Conservation (phyloP, 2,888 invertebrate species). For the Drosophila buzzatii region DNA sequence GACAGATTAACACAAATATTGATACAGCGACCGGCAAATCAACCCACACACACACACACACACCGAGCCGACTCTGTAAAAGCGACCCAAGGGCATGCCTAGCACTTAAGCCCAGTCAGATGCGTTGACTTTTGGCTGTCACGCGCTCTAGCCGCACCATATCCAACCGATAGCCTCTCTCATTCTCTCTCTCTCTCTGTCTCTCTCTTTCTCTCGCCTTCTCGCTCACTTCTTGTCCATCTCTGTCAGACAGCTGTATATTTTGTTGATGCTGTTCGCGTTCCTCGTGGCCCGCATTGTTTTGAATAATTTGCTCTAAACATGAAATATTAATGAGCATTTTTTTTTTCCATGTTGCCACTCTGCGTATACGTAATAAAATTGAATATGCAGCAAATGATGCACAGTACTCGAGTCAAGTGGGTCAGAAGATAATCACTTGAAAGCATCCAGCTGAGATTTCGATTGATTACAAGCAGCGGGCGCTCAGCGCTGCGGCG, state of each 20-base stretch:
- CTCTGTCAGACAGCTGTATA: constrained; percentile 4
- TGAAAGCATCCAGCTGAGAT: constrained; percentile 53
- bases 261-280: constrained; percentile 70
- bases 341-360: constrained; percentile 37
- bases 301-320: constrained; percentile 79
- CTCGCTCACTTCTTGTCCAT: background rate
- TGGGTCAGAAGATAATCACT: constrained; percentile 57
- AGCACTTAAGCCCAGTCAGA: constrained; percentile 55
- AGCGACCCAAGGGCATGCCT: constrained; percentile 41
- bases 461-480: constrained; percentile 30
- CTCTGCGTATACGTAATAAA: constrained; percentile 74
- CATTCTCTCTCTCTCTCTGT: background rate
- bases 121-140: constrained; percentile 65
- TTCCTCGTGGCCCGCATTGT: constrained; percentile 65
- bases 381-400: constrained; percentile 75
- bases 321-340: constrained; percentile 81
- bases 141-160: constrained; percentile 60
- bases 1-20: constrained; percentile 81
- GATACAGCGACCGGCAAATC: constrained; percentile 62
- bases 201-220: background rate
- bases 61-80: constrained; percentile 5
- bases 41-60: constrained; percentile 12
- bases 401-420: constrained; percentile 37
- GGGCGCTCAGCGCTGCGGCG: background rate
- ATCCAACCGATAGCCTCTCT: constrained; percentile 24